Evolutionary conservation across 2,888 invertebrate genomes (phyloP), one percentile per base, ranked within the genome.

Genomic region (Drosophila subsilvestris): DNA sequence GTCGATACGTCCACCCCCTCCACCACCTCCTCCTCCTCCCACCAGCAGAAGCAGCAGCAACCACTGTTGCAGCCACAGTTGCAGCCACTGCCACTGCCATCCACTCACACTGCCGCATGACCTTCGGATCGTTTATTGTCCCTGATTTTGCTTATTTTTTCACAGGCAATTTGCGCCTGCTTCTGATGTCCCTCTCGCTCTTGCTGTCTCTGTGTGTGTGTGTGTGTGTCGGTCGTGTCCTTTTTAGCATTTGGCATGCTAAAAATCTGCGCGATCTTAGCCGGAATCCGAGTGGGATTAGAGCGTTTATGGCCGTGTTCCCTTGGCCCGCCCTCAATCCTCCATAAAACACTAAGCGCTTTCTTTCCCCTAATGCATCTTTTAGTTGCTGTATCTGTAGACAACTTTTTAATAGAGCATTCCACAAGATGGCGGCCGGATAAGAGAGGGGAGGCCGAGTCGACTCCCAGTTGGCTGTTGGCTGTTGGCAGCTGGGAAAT

Each of bases 281-380:
- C 69, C 57, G 75, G 83, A 84, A 84, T 83, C 67, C 20, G 48
- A 60, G 71, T 66, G 62, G 79, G 86, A 87, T 83, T 88, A 86
- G 68, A 37, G 63, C 74, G 49, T 54, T 84, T 84, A 57, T 53
- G 58, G 47, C 58, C 22, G 22, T 22, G 22, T 22, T 22, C 22
- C 50, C 55, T 56, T 5, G 22, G 22, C 37, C 14, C 37, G n/a
- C n/a, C 63, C 49, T 48, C 49, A 70, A 59, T 70, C 47, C 50
- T 44, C 70, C 74, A 71, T 88, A 88, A 88, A 88, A 80, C 79
- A 74, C 88, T 89, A 80, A 90, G 79, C 88, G 86, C 77, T 88
- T 80, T 70, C 77, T 88, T 80, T 70, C 59, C 50, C 55, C 73
- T 68, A 85, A 82, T 86, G 78, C 53, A 70, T 44, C 47, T 10